These are phyloP conservation scores for Penaeus chinensis DNA, from an alignment of 1,140 invertebrate species.

Conservation along the genomic window DNA sequence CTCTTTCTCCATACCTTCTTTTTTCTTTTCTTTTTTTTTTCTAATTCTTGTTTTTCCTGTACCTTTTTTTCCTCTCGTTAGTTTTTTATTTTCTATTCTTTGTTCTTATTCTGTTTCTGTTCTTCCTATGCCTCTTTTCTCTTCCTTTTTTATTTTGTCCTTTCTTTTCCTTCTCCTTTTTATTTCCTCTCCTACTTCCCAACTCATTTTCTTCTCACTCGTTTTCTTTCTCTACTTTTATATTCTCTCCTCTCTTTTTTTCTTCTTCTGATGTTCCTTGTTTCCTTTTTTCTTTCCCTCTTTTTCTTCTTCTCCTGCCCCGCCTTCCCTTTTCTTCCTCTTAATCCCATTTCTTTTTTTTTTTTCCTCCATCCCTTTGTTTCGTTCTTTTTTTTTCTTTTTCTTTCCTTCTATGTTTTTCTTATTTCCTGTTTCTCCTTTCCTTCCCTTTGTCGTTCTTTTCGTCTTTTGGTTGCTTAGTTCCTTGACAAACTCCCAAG, in stretches of 20 bases:
- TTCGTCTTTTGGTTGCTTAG: background rate
- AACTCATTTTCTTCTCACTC: no score
- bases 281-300: no score
- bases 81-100: no score
- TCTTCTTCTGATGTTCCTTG: background rate
- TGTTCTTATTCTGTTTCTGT: no score
- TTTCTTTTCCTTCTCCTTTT: no score
- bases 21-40: no score
- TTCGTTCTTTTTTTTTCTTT: background rate
- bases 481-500: background rate
- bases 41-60: no score
- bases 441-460: background rate
- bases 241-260: slow-evolving; percentile 17
- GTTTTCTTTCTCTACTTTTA: background rate
- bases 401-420: background rate
- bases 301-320: background rate
- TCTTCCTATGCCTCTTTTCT: no score
- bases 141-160: no score
- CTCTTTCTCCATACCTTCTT: no score
- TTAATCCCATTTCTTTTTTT: background rate
- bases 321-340: background rate
- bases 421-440: background rate
- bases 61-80: no score
- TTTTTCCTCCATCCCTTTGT: background rate
- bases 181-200: background rate